phyloP scores from a whole-genome alignment of 1,140 invertebrate species.

The Drosophila pallidifrons region DNA sequence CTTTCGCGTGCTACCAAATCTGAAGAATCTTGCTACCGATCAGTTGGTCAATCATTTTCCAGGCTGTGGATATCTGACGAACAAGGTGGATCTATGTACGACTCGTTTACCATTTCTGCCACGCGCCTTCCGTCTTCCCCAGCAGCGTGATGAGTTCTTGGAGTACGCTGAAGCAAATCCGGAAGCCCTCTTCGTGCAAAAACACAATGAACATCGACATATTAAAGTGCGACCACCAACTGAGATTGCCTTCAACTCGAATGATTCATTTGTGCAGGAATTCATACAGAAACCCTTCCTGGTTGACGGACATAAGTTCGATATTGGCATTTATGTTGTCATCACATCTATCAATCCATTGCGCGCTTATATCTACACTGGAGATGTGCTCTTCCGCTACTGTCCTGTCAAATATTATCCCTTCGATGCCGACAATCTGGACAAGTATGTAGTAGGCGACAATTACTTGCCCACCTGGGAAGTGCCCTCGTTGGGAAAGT shows the following conservation, averaged over 20 bases:
- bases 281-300: conserved; percentile 93
- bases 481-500: conserved; percentile 92
- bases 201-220: conserved; percentile 96
- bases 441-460: conserved; percentile 98
- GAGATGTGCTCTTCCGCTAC: conserved; percentile 95
- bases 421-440: conserved; percentile 91
- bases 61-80: conserved; percentile 97
- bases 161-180: conserved; percentile 90
- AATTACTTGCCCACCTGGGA: conserved; percentile 98
- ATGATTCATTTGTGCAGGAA: conserved; percentile 95
- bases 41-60: conserved; percentile 98
- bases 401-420: conserved; percentile 97
- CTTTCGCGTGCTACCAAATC: conserved; percentile 88
- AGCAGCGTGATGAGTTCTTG: conserved; percentile 90
- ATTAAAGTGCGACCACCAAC: conserved; percentile 91
- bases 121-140: conserved; percentile 94
- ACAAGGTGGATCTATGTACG: conserved; percentile 96
- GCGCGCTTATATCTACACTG: conserved; percentile 94
- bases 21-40: conserved; percentile 89
- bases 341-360: conserved; percentile 96
- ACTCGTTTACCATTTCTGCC: conserved; percentile 92
- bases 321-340: conserved; percentile 97
- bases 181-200: conserved; percentile 93
- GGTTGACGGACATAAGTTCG: conserved; percentile 96
- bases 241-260: conserved; percentile 90